Evolutionary conservation across 2,888 invertebrate species (phyloP), one percentile per base, ranked within the genome.

Genomic region (Galerucella nymphaeae): DNA sequence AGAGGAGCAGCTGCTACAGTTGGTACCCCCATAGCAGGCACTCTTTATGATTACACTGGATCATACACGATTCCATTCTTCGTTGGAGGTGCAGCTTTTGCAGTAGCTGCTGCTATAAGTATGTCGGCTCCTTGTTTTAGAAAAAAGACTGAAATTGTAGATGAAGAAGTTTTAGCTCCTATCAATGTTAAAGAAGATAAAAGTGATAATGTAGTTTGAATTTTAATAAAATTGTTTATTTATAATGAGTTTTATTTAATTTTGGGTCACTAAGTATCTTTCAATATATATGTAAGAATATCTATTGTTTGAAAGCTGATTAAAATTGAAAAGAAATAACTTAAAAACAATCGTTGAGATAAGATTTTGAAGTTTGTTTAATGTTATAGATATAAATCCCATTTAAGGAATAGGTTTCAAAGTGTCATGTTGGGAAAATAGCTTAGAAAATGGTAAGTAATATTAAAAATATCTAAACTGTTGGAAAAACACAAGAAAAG

Each of bases 1-100:
- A 93, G 99, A 84, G 99, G 99, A 64, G 93, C 94, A 50, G 97
- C 99, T 3, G 95, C 97, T 16, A 94, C 98, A 65, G 89, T 97
- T 81, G 95, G 95, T 18, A 93, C 94, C 1, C 94, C 94, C 0
- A 85, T 94, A 78, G 92, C 95, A 79, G 98, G 98, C 16, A 70
- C 63, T 14, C 10, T 99, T 18, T 97, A 94, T 84, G 98, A 98
- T 86, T 90, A 93, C 1, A 97, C 97, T 0, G 85, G 91, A 76
- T 92, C 92, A 76, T 98, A 97, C 85, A 92, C 93, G 84, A 91
- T 95, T 41, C 94, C 98, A 11, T 99, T 99, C 89, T 96, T 92
- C 83, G 94, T 97, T 89, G 98, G 97, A 2, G 96, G 96, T 4
- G 92, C 90, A 0, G 92, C 97, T 86, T 96, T 98, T 87, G 90